Evolutionary conservation across 2,888 invertebrate species (phyloP), one percentile per base, ranked within the genome.

Genomic region (Clunio marinus): DNA sequence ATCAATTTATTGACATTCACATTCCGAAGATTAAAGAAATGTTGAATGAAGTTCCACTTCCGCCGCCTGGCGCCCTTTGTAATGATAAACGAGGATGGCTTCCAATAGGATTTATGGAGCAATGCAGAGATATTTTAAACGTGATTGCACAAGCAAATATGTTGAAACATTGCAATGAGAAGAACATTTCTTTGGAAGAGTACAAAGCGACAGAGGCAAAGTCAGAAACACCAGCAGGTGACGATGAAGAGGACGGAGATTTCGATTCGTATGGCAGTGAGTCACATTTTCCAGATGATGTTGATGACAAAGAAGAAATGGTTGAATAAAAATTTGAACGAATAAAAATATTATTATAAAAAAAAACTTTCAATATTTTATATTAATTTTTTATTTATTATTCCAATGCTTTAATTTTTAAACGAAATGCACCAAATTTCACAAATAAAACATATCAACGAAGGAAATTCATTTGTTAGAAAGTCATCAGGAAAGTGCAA

Each of bases 21-120:
- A 79, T 92, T 22, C 85, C 86, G 0, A 91, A 93, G 78, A 87
- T 96, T 35, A 87, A 93, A 76, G 85, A 84, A 72, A 85, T 92
- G 82, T 72, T 92, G 15, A 10, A 20, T 3, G 80, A 83, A 0
- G 84, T 86, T 72, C 81, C 89, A 13, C 87, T 88, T 0, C 81
- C 85, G 2, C 82, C 83, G 1, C 74, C 81, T 1, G 83, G 82
- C 7, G 81, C 83, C 69, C 81, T 82, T 41, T 91, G 88, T 74
- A 86, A 91, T 74, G 83, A 84, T 73, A 86, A 86, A 76, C 84
- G 86, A 69, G 93, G 93, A 20, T 93, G 92, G 92, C 78, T 92
- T 69, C 88, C 91, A 0, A 79, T 81, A 5, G 85, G 86, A 70
- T 86, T 89, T 45, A 85, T 86, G 71, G 84, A 86, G 63, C 82